phyloP scores from a whole-genome alignment of 2,888 invertebrate genomes.

The Rambutsinella grinnellia region DNA sequence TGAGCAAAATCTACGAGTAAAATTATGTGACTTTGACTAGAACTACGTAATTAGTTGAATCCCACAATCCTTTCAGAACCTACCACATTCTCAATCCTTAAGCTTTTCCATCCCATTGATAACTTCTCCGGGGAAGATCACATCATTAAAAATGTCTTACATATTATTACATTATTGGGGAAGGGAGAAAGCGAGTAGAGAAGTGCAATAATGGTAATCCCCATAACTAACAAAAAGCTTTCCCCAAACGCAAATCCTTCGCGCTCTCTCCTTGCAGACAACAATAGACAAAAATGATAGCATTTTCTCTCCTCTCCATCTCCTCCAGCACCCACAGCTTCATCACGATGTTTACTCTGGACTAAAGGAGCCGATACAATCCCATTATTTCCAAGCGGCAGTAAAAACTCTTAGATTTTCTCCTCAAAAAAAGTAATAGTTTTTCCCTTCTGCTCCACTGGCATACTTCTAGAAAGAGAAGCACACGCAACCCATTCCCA shows the following conservation, averaged over 20 bases:
- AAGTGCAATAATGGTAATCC: slow-evolving; percentile 46
- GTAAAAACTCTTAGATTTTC: slow-evolving; percentile 7
- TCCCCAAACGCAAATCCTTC: too few species aligned
- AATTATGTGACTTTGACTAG: too few species aligned
- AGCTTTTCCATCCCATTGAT: neutral
- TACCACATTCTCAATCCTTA: too few species aligned
- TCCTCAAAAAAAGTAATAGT: neutral
- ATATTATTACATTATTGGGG: slow-evolving; percentile 8
- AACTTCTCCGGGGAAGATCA: slow-evolving; percentile 8
- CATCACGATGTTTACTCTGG: neutral
- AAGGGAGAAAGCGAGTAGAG: slow-evolving; percentile 13
- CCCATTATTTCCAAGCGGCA: slow-evolving; percentile 32
- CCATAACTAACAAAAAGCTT: slow-evolving; percentile 16
- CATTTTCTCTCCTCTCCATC: neutral
- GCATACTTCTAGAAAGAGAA: slow-evolving; percentile 28
- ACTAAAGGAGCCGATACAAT: slow-evolving; percentile 17
- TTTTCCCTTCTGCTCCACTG: slow-evolving; percentile 32
- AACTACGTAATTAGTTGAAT: slow-evolving; percentile 39
- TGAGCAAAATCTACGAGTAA: too few species aligned
- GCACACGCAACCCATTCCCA: neutral
- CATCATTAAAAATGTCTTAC: slow-evolving; percentile 41
- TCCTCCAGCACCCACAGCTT: slow-evolving; percentile 16
- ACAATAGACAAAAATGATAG: neutral
- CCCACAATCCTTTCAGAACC: too few species aligned
- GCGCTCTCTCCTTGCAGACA: neutral